Conservation (phyloP, 2,888 invertebrate genomes). For the Crioceris asparagi region DNA sequence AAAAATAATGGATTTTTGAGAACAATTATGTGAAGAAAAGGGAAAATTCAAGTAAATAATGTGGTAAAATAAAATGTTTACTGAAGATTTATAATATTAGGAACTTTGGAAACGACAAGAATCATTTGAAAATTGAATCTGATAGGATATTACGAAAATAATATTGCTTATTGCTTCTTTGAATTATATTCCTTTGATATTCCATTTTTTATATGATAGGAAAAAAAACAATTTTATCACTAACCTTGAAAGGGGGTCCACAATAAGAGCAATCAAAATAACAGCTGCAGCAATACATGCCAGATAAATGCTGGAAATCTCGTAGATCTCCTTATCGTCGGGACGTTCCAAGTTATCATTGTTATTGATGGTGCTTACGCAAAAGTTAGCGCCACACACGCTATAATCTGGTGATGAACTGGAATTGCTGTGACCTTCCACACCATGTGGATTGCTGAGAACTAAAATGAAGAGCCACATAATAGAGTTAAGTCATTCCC, state of each 20-base stretch:
- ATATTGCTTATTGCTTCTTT: no score
- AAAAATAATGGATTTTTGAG: no score
- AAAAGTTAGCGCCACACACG: constrained; percentile 73
- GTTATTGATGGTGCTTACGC: constrained; percentile 58
- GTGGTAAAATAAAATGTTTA: no score
- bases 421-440: constrained; percentile 38
- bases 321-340: constrained; percentile 74
- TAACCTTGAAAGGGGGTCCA: constrained; percentile 84
- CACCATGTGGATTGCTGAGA: constrained; percentile 63
- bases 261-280: constrained; percentile 72
- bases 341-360: constrained; percentile 72
- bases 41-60: no score
- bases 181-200: no score
- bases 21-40: no score
- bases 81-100: no score
- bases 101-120: no score
- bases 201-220: no score
- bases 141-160: no score
- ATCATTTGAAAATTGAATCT: no score
- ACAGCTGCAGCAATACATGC: constrained; percentile 79
- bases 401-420: constrained; percentile 43
- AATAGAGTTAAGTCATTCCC: background rate
- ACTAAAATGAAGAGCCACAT: constrained; percentile 41
- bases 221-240: no score
- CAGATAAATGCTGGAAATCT: constrained; percentile 81